Conservation (phyloP, 2,113 vertebrate genomes). For the Poeciliopsis turrubarensis region DNA sequence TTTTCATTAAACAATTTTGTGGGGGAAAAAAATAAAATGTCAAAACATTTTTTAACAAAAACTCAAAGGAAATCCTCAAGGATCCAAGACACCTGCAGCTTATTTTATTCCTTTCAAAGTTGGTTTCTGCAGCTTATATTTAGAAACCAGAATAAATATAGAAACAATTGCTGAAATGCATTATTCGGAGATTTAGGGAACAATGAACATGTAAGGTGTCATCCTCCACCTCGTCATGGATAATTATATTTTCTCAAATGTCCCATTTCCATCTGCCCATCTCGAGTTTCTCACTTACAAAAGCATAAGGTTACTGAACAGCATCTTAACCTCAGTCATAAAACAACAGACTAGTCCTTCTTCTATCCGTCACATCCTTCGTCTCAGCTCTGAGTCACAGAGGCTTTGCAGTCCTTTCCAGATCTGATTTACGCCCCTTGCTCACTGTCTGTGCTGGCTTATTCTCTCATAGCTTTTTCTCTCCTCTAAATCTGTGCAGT, state of each 20-base stretch:
- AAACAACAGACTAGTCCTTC: conserved; percentile 62
- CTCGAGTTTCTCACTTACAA: conserved; percentile 38
- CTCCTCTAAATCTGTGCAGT: conserved; percentile 65
- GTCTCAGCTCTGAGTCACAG: conserved; percentile 42
- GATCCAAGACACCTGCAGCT: no score
- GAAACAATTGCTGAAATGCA: neutral
- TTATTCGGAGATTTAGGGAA: conserved; percentile 17
- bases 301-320: conserved; percentile 67
- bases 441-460: conserved; percentile 40
- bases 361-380: conserved; percentile 61
- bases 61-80: no score
- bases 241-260: conserved; percentile 50
- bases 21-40: no score
- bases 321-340: conserved; percentile 67
- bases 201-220: conserved; percentile 16
- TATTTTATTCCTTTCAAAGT: no score
- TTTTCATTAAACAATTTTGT: no score
- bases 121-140: no score
- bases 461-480: conserved; percentile 42
- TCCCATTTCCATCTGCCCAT: conserved; percentile 12
- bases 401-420: conserved; percentile 48
- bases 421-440: conserved; percentile 62
- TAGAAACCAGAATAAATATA: conserved; percentile 1
- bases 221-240: conserved; percentile 37
- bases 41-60: no score